Evolutionary conservation across 1,140 invertebrate genomes (phyloP), one percentile per base, ranked within the genome.

Genomic region (Trichonephila clavipes): DNA sequence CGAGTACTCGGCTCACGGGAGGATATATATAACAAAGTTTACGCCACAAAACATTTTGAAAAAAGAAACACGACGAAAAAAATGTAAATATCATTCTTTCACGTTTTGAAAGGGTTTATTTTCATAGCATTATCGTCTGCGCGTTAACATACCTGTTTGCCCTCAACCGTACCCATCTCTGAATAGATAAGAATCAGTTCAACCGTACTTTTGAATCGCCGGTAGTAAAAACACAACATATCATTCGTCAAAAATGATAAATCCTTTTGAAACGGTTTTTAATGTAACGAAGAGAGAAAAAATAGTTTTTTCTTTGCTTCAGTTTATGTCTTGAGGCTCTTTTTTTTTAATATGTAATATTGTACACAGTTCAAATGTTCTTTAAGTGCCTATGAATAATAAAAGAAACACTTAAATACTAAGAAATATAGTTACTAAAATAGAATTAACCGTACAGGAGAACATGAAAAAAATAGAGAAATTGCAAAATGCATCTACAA

Each of bases 21-120:
- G 28, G 14, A 21, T 64, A 64, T 51, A 28, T 34, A 16, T 34
- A 77, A 34, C 24, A 34, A 28, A 72, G 69, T 77, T 16, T 77
- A 77, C 16, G 69, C 69, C 24, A 77, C 34, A 40, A 40, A 28
- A 34, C 24, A 77, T 77, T 28, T 16, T 77, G 69, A 77, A 77
- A 77, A 77, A 72, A 18, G 21, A 28, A 77, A 77, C 69, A 34
- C 24, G 24, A 24, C 69, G 24, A 77, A 77, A 77, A 28, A 77
- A 77, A 66, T 66, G 64, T 66, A 66, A 77, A 77, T 28, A 77
- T 77, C 69, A 77, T 77, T 77, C 69, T 77, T 77, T 77, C 69
- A 77, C 69, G 69, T 77, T 77, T 28, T 77, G 69, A 77, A 77
- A 16, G 69, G 14, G 69, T 77, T 77, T 77, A 77, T 40, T 77